A percentile compares a stretch with the other conserved stretches of the same genome.
Conservation (phyloP, 2,113 vertebrate genomes). For the Cyanoliseus patagonus region DNA sequence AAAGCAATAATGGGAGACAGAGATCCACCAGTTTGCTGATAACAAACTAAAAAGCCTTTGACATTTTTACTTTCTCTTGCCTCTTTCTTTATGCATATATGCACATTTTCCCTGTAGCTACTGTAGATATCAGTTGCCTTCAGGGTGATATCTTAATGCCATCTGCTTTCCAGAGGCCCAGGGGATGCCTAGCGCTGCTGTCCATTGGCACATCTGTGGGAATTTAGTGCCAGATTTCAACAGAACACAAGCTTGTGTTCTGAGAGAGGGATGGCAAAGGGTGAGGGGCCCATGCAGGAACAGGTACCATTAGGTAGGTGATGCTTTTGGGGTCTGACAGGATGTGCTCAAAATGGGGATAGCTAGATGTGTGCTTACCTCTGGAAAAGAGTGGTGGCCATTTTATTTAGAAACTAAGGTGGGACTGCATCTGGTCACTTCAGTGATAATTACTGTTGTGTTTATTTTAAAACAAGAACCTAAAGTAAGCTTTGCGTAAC, state of each 20-base stretch:
- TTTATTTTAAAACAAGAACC: neutral
- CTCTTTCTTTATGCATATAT: neutral
- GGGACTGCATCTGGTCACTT: neutral
- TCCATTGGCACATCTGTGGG: neutral
- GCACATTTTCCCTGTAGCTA: neutral
- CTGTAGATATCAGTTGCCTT: neutral
- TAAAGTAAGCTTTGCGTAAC: neutral
- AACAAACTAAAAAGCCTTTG: neutral
- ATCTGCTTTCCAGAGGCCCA: neutral
- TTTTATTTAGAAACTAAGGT: neutral
- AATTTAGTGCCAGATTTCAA: neutral
- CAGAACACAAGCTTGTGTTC: neutral
- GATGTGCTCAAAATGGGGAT: neutral
- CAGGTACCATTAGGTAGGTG: neutral
- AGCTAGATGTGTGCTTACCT: neutral
- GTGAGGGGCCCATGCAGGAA: neutral
- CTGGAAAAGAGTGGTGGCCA: neutral
- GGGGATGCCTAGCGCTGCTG: rapidly evolving
- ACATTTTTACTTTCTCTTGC: neutral
- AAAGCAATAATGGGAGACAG: neutral
- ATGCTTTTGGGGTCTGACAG: neutral
- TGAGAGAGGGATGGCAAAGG: neutral
- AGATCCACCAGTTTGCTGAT: neutral
- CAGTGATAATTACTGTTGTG: neutral
- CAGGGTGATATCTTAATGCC: neutral